Evolutionary conservation across 2,888 invertebrate species (phyloP).

Genomic region (Caenorhabditis auriculariae): DNA sequence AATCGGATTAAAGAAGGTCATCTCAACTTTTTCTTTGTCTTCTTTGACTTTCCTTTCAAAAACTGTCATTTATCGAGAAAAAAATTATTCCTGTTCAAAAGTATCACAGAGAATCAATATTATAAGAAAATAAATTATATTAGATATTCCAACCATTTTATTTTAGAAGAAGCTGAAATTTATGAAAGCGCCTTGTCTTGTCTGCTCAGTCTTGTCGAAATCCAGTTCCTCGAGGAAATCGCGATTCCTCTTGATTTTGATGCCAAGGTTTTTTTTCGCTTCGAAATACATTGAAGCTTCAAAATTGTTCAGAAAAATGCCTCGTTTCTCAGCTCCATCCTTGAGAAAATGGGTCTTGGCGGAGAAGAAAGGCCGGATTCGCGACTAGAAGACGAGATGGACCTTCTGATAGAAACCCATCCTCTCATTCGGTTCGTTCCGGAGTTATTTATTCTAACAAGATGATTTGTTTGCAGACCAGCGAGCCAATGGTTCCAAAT

Average conservation of each 20-base stretch:
- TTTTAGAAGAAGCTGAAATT: conserved; percentile 21
- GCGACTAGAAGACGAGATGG: conserved; percentile 25
- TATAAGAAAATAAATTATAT: too few relatives aligned
- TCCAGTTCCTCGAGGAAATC: conserved; percentile 27
- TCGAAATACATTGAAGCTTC: background rate
- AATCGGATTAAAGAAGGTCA: conserved; percentile 15
- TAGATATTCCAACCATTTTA: too few relatives aligned
- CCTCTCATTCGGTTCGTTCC: conserved; percentile 10
- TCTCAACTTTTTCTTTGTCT: background rate
- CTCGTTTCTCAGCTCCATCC: conserved; percentile 21
- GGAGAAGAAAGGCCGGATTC: conserved; percentile 17
- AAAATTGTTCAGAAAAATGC: conserved; percentile 28
- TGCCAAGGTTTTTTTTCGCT: conserved; percentile 6
- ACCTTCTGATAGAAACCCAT: conserved; percentile 24
- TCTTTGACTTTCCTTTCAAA: background rate
- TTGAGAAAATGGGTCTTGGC: conserved; percentile 22
- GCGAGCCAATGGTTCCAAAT: conserved; percentile 25
- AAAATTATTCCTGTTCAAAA: too few relatives aligned
- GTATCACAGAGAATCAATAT: too few relatives aligned
- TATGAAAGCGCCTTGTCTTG: conserved; percentile 24
- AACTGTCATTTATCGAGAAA: background rate
- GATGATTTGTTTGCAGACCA: background rate
- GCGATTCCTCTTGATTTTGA: conserved; percentile 19
- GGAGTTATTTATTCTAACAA: background rate
- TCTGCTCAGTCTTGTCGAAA: conserved; percentile 19